phyloP scores from a whole-genome alignment of 1,140 invertebrate species.

The Nebria ingens region DNA sequence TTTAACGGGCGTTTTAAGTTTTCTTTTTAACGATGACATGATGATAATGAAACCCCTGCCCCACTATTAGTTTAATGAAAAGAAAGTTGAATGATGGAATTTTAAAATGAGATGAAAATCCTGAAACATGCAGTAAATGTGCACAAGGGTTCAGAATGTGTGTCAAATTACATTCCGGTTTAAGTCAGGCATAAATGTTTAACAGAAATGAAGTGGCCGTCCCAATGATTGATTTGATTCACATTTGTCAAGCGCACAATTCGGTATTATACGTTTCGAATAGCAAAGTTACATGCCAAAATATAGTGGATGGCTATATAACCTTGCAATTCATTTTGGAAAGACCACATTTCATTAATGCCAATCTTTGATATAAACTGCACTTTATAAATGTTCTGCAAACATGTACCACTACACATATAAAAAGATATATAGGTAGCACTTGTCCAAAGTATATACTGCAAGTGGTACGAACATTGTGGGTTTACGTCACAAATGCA shows the following conservation, averaged over 20 bases:
- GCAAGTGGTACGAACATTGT: constrained; percentile 2
- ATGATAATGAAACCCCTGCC: no score
- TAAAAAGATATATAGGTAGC: neutral
- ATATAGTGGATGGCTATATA: no score
- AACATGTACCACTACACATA: constrained; percentile 8
- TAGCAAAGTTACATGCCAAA: no score
- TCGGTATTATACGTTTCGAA: no score
- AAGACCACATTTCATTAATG: neutral
- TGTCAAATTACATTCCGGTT: constrained; percentile 31
- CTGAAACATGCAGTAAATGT: constrained; percentile 32
- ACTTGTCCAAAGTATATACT: constrained; percentile 1
- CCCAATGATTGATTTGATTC: no score
- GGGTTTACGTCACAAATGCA: constrained; percentile 5
- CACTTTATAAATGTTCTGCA: neutral
- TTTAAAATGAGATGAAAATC: neutral
- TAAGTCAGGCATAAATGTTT: constrained; percentile 23
- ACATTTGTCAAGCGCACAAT: no score
- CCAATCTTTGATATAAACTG: constrained; percentile 1
- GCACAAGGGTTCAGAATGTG: constrained; percentile 33
- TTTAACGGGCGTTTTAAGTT: no score
- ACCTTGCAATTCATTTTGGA: no score
- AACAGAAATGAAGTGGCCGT: no score
- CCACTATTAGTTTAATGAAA: no score
- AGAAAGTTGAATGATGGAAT: no score
- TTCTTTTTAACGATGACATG: no score